Evolutionary conservation across 37 sponge, comb jelly and placozoan species (phyloP), one percentile per base, ranked within the genome.

Genomic region (Spongilla lacustris): DNA sequence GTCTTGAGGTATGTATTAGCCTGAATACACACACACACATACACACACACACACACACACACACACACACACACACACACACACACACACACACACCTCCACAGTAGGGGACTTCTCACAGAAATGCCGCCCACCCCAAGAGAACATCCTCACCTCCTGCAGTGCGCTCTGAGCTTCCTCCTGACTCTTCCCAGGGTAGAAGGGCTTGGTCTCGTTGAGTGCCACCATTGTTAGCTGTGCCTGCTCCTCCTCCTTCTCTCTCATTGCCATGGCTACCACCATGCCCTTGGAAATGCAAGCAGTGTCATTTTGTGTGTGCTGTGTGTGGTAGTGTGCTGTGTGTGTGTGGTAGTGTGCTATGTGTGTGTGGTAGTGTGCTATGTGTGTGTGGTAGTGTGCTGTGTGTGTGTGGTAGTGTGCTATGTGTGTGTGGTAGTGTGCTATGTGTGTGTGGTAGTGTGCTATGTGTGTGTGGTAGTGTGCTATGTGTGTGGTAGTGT

Each of bases 201-300:
- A 75, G 10, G 81, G 82, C 24, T 70, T 73, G 68, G 74, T 84
- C 4, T 85, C 82, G 27, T 84, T 91, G 35, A 95, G 84, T n/a
- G 95, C 83, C 12, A 95, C 67, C 92, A 95, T 92, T 26, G 79
- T 81, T 35, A 89, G 79, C 84, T 95, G 92, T 27, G 87, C 86
- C 84, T 80, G 85, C 69, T 95, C 95, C 74, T 91, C 95, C 79
- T 95, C 95, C 14, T 70, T 83, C 76, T 89, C 84, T 8, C 90
- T 30, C 4, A 84, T 85, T 5, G 86, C 93, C 89, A 89, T 89
- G 21, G 83, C 90, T 0, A 4, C 22, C 21, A 71, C 79, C 70
- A 75, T 29, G 29, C 78, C 70, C 30, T 87, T 84, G 88, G 37
- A 36, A 31, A 67, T 0, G 10, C 19, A 67, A 66, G 29, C 1